Percentiles rank a stretch among this genome's conserved stretches.
phyloP scores from a whole-genome alignment of 2,888 invertebrate genomes.

The Sisyra terminalis region DNA sequence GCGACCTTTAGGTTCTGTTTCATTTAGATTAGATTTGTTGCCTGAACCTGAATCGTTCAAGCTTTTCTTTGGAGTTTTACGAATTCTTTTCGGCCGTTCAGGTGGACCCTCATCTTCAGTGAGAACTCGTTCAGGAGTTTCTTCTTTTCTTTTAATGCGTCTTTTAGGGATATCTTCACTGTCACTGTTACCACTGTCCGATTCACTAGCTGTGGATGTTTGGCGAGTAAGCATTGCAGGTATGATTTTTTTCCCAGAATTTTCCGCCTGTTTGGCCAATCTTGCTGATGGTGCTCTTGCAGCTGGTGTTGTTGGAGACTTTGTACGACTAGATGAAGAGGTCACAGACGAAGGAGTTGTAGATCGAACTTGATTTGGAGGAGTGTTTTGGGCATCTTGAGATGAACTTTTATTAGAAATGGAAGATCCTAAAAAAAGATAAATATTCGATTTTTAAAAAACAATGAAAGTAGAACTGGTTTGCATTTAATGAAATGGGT shows the following conservation, averaged over 20 bases:
- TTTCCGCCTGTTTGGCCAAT: slow-evolving; percentile 32
- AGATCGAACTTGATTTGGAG: slow-evolving; percentile 29
- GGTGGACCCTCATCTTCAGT: slow-evolving; percentile 21
- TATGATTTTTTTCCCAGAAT: slow-evolving; percentile 36
- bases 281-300: slow-evolving; percentile 19
- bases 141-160: slow-evolving; percentile 18
- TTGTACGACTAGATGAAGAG: slow-evolving; percentile 43
- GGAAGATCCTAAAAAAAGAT: slow-evolving; percentile 16
- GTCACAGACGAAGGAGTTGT: slow-evolving; percentile 47
- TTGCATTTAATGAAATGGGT: background rate
- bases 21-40: slow-evolving; percentile 24
- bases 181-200: slow-evolving; percentile 17
- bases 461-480: background rate
- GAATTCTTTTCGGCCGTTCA: slow-evolving; percentile 18
- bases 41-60: slow-evolving; percentile 26
- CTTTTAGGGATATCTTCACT: slow-evolving; percentile 17
- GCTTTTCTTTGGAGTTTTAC: slow-evolving; percentile 25
- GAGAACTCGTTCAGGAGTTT: slow-evolving; percentile 11
- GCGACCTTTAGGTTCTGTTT: slow-evolving; percentile 38
- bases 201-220: slow-evolving; percentile 5
- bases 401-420: slow-evolving; percentile 23
- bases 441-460: background rate
- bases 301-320: slow-evolving; percentile 41
- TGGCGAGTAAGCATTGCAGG: slow-evolving; percentile 9
- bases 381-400: slow-evolving; percentile 21